phyloP scores from a whole-genome alignment of 1,140 invertebrate species.

The Bombyx mandarina region DNA sequence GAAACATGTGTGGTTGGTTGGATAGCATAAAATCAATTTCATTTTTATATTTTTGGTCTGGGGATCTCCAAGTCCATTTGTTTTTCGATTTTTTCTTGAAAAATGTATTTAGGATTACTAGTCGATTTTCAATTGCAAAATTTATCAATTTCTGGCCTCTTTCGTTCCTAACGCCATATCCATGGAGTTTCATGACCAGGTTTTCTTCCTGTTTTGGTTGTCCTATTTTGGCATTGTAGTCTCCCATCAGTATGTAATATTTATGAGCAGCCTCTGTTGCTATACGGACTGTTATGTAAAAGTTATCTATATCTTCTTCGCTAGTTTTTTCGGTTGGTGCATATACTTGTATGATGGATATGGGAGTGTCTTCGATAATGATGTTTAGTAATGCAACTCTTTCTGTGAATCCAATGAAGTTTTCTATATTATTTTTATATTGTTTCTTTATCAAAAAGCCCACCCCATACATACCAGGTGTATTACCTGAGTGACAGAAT shows the following conservation, averaged over 20 bases:
- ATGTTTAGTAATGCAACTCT: conserved; percentile 6
- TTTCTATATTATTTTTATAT: conserved; percentile 3
- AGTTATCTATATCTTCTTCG: conserved; percentile 8
- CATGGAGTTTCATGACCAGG: conserved; percentile 7
- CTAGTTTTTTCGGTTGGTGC: conserved; percentile 7
- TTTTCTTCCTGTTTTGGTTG: conserved; percentile 6
- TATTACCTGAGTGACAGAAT: conserved; percentile 8
- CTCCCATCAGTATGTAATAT: conserved; percentile 13
- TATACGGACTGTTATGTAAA: conserved; percentile 2
- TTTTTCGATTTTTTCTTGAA: conserved; percentile 13
- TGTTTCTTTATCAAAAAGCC: conserved; percentile 12
- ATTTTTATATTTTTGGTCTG: conserved; percentile 13
- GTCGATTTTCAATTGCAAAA: conserved; percentile 15
- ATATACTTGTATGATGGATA: conserved; percentile 8
- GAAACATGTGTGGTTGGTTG: conserved; percentile 8
- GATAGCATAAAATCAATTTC: no score
- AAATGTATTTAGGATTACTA: no score
- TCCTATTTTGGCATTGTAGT: conserved; percentile 16
- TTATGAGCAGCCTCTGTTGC: not conserved
- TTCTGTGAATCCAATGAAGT: conserved; percentile 5
- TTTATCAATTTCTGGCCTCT: conserved; percentile 14
- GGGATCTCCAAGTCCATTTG: conserved; percentile 17
- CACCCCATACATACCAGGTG: conserved; percentile 8
- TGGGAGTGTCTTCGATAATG: not conserved
- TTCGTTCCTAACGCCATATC: conserved; percentile 12